Percentiles rank a stretch among this genome's conserved stretches.
These are phyloP conservation scores for Alligator mississippiensis DNA, from an alignment of 2,113 vertebrate species.

Conservation along the genomic window DNA sequence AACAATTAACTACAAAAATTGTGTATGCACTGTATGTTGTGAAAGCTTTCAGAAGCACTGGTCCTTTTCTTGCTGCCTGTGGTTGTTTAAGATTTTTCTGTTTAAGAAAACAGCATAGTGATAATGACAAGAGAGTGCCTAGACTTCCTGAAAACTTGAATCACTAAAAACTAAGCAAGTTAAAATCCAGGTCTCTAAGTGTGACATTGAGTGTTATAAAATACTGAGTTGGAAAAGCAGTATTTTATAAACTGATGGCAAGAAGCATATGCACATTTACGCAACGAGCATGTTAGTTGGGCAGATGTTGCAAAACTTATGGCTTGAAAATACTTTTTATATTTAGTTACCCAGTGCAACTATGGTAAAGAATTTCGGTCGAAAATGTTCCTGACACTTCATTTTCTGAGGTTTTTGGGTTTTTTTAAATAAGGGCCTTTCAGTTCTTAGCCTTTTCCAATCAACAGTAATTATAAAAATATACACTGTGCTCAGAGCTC, in stretches of 20 bases:
- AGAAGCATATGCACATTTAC: neutral
- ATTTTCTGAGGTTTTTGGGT: slow-evolving; percentile 3
- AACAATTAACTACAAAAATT: neutral
- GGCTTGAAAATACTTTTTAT: neutral
- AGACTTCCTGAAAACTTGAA: neutral
- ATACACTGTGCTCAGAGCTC: slow-evolving; percentile 34
- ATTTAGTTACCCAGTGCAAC: neutral
- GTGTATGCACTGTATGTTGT: neutral
- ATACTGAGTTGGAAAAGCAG: neutral
- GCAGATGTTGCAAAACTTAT: neutral
- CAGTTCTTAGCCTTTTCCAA: neutral
- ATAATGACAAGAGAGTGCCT: neutral
- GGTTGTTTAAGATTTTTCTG: neutral
- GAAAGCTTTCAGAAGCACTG: neutral
- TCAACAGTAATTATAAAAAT: slow-evolving; percentile 67
- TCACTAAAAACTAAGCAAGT: neutral
- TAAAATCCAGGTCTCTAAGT: neutral
- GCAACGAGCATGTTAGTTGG: accelerated
- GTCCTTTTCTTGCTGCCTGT: slow-evolving; percentile 2
- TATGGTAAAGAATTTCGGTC: neutral
- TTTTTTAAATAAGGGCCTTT: neutral
- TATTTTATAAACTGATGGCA: neutral
- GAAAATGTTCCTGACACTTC: neutral
- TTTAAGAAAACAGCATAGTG: neutral
- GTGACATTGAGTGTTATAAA: neutral